A percentile compares a stretch with the other conserved stretches of the same genome.
Conservation (phyloP, 2,888 invertebrate species). For the Hirudinaria manillensis region DNA sequence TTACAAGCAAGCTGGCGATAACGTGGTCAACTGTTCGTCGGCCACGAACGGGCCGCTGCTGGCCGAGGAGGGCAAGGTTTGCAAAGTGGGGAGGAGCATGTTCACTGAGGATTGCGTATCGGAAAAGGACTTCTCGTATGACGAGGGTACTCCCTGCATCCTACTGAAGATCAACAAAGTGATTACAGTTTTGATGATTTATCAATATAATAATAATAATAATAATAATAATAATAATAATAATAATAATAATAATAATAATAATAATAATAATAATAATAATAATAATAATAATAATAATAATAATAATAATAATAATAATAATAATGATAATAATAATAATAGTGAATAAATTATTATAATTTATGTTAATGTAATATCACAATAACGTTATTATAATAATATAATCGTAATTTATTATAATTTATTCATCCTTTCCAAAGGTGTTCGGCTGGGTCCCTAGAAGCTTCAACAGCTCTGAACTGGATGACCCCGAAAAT, state of each 20-base stretch:
- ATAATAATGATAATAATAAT: background rate
- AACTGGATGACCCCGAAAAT: constrained; percentile 28
- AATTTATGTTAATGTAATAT: too few species aligned
- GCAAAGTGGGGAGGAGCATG: constrained; percentile 12
- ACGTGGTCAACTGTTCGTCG: constrained; percentile 29
- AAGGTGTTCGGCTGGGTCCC: constrained; percentile 37
- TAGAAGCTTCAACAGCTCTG: constrained; percentile 22
- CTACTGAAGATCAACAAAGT: constrained; percentile 39
- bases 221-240: background rate
- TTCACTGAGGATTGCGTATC: constrained; percentile 32
- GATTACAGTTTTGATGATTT: background rate
- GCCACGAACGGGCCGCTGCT: background rate
- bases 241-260: background rate
- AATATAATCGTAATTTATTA: too few species aligned
- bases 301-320: background rate
- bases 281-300: background rate
- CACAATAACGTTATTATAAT: too few species aligned
- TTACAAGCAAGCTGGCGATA: constrained; percentile 29
- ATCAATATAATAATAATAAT: background rate
- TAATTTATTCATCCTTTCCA: background rate
- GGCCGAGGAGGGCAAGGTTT: constrained; percentile 20
- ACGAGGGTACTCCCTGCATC: constrained; percentile 38
- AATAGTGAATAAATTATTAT: too few species aligned
- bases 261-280: background rate
- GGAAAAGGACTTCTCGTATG: constrained; percentile 32